These are phyloP conservation scores for Liolophura sinensis DNA, from an alignment of 1,140 invertebrate genomes.

Conservation along the genomic window DNA sequence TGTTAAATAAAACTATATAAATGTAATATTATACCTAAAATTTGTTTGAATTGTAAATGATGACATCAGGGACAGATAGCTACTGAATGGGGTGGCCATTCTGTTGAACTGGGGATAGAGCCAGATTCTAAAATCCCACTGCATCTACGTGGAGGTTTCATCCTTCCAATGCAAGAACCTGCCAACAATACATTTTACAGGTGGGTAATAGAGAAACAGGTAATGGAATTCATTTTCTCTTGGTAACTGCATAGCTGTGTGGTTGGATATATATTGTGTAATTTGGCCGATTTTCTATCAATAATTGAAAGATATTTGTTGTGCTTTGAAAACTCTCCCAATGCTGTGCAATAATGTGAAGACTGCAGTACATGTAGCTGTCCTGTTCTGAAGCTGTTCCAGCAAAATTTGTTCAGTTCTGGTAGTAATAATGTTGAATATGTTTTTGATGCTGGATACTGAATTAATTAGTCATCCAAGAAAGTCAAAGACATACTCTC, in stretches of 20 bases:
- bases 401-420: no score
- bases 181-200: neutral
- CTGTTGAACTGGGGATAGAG: neutral
- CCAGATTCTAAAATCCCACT: neutral
- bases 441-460: neutral
- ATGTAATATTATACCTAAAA: neutral
- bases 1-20: neutral
- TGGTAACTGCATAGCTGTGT: neutral
- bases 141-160: neutral
- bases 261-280: neutral
- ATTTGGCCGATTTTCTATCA: no score
- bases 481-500: neutral
- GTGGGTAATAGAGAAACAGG: neutral
- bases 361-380: no score
- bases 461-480: neutral
- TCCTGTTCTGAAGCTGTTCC: no score
- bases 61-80: neutral
- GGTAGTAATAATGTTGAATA: no score
- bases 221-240: neutral
- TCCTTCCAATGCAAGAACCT: neutral
- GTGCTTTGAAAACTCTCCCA: no score
- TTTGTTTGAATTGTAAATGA: neutral
- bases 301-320: no score
- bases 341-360: no score
- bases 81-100: neutral